Base-by-base conservation (phyloP, 2,113 vertebrate species). In the Nothocercus nigrocapillus region DNA sequence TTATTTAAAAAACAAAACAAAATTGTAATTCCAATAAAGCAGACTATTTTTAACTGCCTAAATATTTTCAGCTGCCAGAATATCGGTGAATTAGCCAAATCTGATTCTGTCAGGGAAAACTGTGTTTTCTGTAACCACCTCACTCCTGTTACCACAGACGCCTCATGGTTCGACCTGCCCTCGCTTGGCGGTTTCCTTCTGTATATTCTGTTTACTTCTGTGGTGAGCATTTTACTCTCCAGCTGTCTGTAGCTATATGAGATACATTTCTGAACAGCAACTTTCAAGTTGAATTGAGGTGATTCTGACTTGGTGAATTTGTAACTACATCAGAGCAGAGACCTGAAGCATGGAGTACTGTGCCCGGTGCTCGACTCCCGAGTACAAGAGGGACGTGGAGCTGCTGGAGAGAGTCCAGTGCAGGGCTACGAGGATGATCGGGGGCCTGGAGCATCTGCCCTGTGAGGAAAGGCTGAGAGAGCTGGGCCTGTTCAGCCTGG, bases 151-250 rank as follows among this genome's bases (percentile, higher is more conserved):
- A 27, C 7, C 6, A 8, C 14, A 34, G 47, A 34, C 9, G 12
- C 47, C 28, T 90, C 19, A 2, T 2, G 20, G 47, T 32, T 66
- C 28, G 38, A 11, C 0, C 47, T 16, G 5, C 13, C 0, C 47
- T 16, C 4, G 30, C 8, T 12, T 59, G 17, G 9, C 7, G 7
- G 30, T 11, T 49, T 49, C 24, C 49, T 49, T 49, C 21, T 49
- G 20, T 49, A 9, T 47, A 20, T 47, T 47, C 45, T 47, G 45
- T 47, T 47, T 47, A 47, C 45, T 47, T 19, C 45, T 47, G 45
- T 20, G 4, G 45, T 47, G 32, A 73, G 24, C 56, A 63, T 34
- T 84, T 59, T 32, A 40, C 49, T 56, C 17, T 47, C n/a, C 13
- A 21, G 53, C 1, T 0, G 32, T 58, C 59, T 44, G 9, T 40